These are phyloP conservation scores for Galeopterus variegatus DNA, from an alignment of 2,113 vertebrate species.

Conservation along the genomic window DNA sequence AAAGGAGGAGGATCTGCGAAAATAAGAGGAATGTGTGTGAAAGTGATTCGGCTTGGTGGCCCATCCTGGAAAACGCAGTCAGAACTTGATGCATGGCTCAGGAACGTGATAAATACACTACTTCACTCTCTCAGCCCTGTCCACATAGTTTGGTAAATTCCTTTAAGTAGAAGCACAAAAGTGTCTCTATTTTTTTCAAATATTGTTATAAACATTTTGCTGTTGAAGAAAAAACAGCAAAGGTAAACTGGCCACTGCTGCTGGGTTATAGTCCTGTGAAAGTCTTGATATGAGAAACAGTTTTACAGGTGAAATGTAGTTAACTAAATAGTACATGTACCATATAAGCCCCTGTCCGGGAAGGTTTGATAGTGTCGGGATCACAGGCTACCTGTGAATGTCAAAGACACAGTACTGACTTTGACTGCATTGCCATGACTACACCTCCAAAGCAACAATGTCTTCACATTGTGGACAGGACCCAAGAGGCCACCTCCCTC, in stretches of 20 bases:
- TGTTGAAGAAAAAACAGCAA: not conserved
- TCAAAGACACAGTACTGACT: not conserved
- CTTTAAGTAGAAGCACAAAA: not conserved
- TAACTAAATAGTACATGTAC: fast-evolving
- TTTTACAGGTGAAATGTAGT: not conserved
- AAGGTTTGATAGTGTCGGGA: not conserved
- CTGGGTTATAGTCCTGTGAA: not conserved
- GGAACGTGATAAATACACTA: too few relatives aligned
- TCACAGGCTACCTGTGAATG: not conserved
- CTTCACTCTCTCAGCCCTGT: not conserved
- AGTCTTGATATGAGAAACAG: not conserved
- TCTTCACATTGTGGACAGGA: not conserved
- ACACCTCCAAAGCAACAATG: not conserved
- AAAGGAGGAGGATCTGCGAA: not conserved
- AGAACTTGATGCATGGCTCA: not conserved
- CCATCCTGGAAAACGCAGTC: not conserved
- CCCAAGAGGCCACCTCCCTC: fast-evolving
- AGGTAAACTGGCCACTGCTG: not conserved
- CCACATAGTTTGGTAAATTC: not conserved
- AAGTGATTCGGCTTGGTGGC: not conserved
- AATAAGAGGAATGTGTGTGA: not conserved
- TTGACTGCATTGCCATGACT: not conserved
- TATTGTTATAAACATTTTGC: not conserved
- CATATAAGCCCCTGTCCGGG: fast-evolving
- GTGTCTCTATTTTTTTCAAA: not conserved